Percentiles rank a stretch among this genome's conserved stretches.
These are phyloP conservation scores for Ophiodon elongatus DNA, from an alignment of 2,113 vertebrate species.

Conservation along the genomic window DNA sequence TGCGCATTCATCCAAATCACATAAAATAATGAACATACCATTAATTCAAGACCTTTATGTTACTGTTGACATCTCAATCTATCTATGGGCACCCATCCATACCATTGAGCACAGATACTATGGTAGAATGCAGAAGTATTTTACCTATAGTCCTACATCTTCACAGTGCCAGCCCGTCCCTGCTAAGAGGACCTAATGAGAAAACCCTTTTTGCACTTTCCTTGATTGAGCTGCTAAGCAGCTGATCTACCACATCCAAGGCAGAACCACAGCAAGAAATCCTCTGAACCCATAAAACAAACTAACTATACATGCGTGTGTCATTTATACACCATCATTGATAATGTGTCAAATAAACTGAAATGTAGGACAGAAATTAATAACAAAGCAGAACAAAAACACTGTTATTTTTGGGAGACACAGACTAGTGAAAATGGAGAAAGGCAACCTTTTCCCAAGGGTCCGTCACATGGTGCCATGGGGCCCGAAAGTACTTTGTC, in stretches of 20 bases:
- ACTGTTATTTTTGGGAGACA: not conserved
- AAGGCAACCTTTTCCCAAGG: not conserved
- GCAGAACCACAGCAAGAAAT: not conserved
- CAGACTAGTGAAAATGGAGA: not conserved
- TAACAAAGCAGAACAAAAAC: not conserved
- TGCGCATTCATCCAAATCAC: not conserved
- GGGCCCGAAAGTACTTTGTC: not conserved
- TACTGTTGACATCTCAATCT: not conserved
- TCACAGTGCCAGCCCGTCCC: no score
- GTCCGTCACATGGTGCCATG: not conserved
- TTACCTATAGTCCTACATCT: not conserved
- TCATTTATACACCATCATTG: not conserved
- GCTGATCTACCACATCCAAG: not conserved
- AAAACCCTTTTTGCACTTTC: not conserved
- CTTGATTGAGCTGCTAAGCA: not conserved
- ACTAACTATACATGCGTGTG: not conserved
- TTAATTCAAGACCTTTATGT: slow-evolving; percentile 5
- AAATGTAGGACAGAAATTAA: not conserved
- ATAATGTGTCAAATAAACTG: not conserved
- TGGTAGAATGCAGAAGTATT: not conserved
- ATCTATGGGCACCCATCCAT: not conserved
- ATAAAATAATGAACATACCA: not conserved
- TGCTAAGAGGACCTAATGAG: not conserved
- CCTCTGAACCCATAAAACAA: not conserved
- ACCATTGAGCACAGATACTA: not conserved